Evolutionary conservation across 2,113 vertebrate genomes (phyloP).

Genomic region (Fulica atra): DNA sequence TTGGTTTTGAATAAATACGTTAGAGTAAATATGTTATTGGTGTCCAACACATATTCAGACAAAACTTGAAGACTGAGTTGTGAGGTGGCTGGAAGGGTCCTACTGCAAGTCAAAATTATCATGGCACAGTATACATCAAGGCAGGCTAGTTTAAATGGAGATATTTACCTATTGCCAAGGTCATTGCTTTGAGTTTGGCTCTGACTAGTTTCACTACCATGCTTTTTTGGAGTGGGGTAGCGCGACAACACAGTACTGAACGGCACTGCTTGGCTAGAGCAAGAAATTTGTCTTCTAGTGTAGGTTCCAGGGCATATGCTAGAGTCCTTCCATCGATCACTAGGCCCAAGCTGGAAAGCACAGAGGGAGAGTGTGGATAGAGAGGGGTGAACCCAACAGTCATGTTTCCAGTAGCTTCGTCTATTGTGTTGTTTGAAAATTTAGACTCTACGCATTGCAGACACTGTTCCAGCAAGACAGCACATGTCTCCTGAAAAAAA

Average conservation of each 20-base stretch:
- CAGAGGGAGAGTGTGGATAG: constrained; percentile 53
- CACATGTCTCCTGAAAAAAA: constrained; percentile 88
- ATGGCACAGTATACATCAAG: not conserved
- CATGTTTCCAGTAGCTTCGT: constrained; percentile 63
- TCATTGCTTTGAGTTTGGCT: constrained; percentile 97
- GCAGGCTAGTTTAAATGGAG: not conserved
- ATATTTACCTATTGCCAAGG: constrained; percentile 91
- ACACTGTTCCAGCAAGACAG: constrained; percentile 88
- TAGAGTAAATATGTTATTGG: not conserved
- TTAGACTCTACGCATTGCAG: constrained; percentile 86
- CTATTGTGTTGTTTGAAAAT: constrained; percentile 71
- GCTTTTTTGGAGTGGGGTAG: constrained; percentile 96
- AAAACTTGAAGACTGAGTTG: not conserved
- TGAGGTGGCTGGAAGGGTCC: not conserved
- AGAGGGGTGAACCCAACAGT: constrained; percentile 70
- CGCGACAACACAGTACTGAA: constrained; percentile 93
- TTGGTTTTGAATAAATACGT: not conserved
- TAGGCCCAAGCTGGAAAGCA: constrained; percentile 83
- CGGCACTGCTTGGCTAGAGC: constrained; percentile 87
- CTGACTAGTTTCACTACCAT: constrained; percentile 96
- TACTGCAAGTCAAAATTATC: not conserved
- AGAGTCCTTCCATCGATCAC: constrained; percentile 94
- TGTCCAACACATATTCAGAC: not conserved
- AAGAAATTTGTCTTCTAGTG: constrained; percentile 92
- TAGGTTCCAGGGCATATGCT: constrained; percentile 89